Conservation (phyloP, 1,140 invertebrate genomes). For the Heliconius melpomene region DNA sequence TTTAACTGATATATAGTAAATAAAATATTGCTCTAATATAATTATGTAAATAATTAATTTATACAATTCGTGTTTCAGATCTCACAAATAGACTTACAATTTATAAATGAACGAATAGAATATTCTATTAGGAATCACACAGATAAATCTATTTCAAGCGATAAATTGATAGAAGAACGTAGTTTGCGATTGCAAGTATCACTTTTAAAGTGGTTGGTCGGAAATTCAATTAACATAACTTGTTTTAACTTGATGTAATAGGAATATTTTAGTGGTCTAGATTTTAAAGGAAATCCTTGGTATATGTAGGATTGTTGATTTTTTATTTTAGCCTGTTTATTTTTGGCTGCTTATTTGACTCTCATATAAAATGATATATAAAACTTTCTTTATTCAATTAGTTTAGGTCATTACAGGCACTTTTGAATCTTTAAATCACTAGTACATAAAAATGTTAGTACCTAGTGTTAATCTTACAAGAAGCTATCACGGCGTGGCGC, state of each 20-base stretch:
- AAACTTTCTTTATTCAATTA: no score
- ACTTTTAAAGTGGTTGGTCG: background rate
- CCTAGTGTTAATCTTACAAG: no score
- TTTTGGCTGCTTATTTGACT: no score
- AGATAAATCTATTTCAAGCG: background rate
- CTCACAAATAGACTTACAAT: background rate
- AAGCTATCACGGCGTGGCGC: no score
- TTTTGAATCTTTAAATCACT: no score
- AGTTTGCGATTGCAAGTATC: background rate
- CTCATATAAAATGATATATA: no score
- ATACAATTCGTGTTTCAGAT: background rate
- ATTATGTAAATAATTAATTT: background rate
- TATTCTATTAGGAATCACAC: background rate
- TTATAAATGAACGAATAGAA: background rate
- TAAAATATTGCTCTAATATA: no score
- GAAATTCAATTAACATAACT: slow-evolving; percentile 7
- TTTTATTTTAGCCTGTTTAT: no score
- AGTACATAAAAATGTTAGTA: no score
- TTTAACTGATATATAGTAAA: no score
- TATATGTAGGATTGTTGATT: no score
- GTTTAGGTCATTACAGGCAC: no score
- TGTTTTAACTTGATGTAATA: background rate
- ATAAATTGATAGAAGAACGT: background rate
- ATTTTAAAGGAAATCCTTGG: background rate
- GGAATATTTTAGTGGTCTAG: background rate